A percentile compares a stretch with the other conserved stretches of the same genome.
Evolutionary conservation across 2,888 invertebrate genomes (phyloP).

Genomic region (Tetanocera ferruginea): DNA sequence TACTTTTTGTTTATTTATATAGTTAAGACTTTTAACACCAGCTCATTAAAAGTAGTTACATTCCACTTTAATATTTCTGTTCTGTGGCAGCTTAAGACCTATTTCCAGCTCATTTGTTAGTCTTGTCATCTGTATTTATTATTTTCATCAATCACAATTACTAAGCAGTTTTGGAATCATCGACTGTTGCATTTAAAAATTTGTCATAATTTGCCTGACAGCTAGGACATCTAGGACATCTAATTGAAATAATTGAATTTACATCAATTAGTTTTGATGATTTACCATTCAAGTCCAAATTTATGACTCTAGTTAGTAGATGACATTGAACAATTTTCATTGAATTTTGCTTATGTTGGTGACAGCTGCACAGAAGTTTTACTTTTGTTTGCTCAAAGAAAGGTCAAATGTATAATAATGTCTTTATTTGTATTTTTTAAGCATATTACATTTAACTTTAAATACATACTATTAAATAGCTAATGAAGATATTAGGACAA

Average conservation of each 20-base stretch:
- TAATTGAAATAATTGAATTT: background rate
- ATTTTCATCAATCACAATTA: slow-evolving; percentile 6
- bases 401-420: background rate
- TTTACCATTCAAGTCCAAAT: background rate
- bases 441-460: too few species aligned
- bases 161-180: background rate
- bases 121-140: background rate
- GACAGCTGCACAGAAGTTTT: background rate
- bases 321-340: background rate
- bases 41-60: background rate
- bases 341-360: background rate
- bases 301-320: background rate
- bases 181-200: background rate
- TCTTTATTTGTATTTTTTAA: background rate
- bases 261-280: background rate
- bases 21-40: background rate
- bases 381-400: background rate
- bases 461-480: too few species aligned
- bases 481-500: too few species aligned
- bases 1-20: background rate
- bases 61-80: background rate
- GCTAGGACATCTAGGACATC: background rate
- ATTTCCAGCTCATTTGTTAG: background rate
- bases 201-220: background rate
- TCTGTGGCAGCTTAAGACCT: background rate